Conservation (phyloP, 2,113 vertebrate species). For the Empidonax alnorum region DNA sequence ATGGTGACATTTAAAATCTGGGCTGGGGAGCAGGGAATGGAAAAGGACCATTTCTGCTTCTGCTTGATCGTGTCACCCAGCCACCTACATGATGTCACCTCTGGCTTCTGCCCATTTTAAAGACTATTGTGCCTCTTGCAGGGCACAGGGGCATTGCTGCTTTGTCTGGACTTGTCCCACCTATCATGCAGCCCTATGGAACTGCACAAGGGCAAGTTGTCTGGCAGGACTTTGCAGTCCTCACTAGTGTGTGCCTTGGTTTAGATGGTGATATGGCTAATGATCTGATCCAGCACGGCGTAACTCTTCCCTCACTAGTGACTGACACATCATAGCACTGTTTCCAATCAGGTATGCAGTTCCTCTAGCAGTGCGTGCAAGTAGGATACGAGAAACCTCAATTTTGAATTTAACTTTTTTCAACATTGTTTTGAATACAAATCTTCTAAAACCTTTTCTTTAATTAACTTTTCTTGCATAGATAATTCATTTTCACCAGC, state of each 20-base stretch:
- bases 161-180: neutral
- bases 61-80: neutral
- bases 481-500: slow-evolving; percentile 5
- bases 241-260: neutral
- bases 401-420: neutral
- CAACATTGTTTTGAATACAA: neutral
- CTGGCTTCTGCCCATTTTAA: neutral
- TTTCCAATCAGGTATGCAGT: neutral
- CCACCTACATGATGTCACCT: neutral
- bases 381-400: neutral
- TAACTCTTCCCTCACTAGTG: neutral
- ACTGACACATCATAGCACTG: neutral
- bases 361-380: neutral
- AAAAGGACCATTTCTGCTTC: neutral
- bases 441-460: neutral
- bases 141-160: neutral
- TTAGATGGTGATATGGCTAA: neutral
- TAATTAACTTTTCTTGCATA: slow-evolving; percentile 17
- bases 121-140: neutral
- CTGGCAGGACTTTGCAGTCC: neutral
- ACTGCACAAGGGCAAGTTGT: neutral
- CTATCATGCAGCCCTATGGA: accelerated
- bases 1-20: neutral
- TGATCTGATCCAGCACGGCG: neutral
- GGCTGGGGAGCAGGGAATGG: neutral